phyloP scores from a whole-genome alignment of 53 echinoderm and acorn worm species.

The Temnopleurus reevesii region DNA sequence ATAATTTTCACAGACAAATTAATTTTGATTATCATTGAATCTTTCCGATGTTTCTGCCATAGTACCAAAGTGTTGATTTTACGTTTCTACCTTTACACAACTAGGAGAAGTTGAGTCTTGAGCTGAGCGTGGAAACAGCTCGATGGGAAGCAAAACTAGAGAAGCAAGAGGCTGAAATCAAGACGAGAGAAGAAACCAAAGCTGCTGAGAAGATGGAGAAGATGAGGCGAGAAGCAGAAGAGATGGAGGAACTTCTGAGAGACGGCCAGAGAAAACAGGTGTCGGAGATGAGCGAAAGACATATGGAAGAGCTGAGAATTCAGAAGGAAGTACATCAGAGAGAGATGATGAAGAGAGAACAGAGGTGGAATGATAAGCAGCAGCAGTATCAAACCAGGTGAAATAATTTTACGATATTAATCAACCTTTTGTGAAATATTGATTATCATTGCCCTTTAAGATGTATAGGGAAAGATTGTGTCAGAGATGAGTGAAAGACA shows the following conservation, averaged over 20 bases:
- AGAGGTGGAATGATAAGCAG: conserved; percentile 59
- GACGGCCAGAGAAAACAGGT: conserved; percentile 77
- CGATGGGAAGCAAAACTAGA: conserved; percentile 78
- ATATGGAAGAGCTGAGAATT: conserved; percentile 69
- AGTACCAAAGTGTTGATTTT: too few relatives aligned
- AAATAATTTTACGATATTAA: too few relatives aligned
- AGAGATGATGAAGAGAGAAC: conserved; percentile 75
- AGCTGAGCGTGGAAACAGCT: conserved; percentile 78
- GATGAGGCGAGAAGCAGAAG: conserved; percentile 63
- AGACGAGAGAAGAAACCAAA: conserved; percentile 55
- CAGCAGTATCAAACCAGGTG: conserved; percentile 85
- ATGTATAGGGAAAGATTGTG: conserved; percentile 70
- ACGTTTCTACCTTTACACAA: too few relatives aligned
- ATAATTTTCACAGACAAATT: too few relatives aligned
- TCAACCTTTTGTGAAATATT: too few relatives aligned
- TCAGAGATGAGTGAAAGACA: conserved; percentile 67
- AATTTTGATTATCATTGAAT: too few relatives aligned
- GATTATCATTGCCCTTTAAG: too few relatives aligned
- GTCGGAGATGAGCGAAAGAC: conserved; percentile 63
- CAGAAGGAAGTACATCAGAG: conserved; percentile 62
- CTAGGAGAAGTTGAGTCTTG: conserved; percentile 76
- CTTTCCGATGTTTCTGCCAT: too few relatives aligned
- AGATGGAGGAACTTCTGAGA: conserved; percentile 60
- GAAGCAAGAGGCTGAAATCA: conserved; percentile 79
- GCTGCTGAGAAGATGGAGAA: conserved; percentile 68